Evolutionary conservation across 1,140 invertebrate genomes (phyloP).

Genomic region (Latrodectus geometricus): DNA sequence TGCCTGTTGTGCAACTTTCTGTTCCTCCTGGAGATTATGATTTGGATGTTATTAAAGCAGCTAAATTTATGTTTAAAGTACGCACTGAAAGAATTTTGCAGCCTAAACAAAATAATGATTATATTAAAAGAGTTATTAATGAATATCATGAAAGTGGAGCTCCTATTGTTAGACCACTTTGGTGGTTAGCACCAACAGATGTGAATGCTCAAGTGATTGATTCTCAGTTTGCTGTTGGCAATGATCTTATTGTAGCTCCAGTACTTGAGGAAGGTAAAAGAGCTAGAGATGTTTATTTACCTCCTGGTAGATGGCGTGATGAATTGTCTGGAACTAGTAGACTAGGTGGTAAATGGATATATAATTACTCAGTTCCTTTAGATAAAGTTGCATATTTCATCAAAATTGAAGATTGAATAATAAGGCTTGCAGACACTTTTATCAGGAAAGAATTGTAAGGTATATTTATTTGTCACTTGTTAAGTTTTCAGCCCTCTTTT

Average conservation of each 20-base stretch:
- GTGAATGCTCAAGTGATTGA: conserved; percentile 80
- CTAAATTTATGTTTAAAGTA: conserved; percentile 80
- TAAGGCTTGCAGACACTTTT: too few relatives aligned
- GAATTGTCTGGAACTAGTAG: conserved; percentile 85
- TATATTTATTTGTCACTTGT: too few relatives aligned
- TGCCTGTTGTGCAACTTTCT: conserved; percentile 91
- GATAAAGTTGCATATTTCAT: conserved; percentile 86
- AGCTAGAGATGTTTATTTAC: conserved; percentile 82
- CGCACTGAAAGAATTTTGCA: conserved; percentile 78
- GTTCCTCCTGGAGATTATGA: conserved; percentile 88
- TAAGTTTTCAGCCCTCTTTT: too few relatives aligned
- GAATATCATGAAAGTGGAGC: conserved; percentile 80
- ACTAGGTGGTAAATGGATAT: conserved; percentile 89
- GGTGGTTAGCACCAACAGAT: conserved; percentile 90
- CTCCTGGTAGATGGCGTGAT: conserved; percentile 88
- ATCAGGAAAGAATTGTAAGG: too few relatives aligned
- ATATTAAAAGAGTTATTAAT: conserved; percentile 77
- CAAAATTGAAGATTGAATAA: conserved; percentile 53
- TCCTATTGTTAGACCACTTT: conserved; percentile 87
- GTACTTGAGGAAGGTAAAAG: conserved; percentile 78
- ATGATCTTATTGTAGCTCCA: conserved; percentile 91
- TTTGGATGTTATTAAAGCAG: conserved; percentile 83
- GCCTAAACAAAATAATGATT: conserved; percentile 50
- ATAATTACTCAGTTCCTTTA: conserved; percentile 83
- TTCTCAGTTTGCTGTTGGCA: conserved; percentile 91